Conservation (phyloP, 1,140 invertebrate genomes). For the Ooceraea biroi region DNA sequence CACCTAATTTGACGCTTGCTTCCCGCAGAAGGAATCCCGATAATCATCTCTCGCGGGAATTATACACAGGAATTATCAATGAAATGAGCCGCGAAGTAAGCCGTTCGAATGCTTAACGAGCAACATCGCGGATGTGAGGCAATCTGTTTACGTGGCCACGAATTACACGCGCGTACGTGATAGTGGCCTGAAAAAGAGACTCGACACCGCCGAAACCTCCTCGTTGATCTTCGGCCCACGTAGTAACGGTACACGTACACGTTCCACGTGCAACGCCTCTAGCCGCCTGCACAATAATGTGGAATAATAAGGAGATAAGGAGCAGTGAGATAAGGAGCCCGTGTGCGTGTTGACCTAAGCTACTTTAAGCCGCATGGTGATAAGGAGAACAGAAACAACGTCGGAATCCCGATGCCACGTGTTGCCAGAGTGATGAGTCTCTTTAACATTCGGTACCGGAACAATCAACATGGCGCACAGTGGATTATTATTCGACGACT, state of each 20-base stretch:
- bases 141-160: slow-evolving; percentile 35
- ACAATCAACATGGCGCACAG: too few species aligned
- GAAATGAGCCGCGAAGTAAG: neutral
- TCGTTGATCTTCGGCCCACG: neutral
- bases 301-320: slow-evolving; percentile 28
- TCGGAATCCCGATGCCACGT: neutral
- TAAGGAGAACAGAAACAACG: slow-evolving; percentile 31
- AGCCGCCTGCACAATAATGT: neutral
- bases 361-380: slow-evolving; percentile 12
- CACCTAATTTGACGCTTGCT: too few species aligned
- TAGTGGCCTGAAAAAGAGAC: slow-evolving; percentile 37
- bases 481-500: too few species aligned
- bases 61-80: neutral
- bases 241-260: slow-evolving; percentile 46
- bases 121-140: neutral
- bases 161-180: slow-evolving; percentile 19
- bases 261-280: slow-evolving; percentile 26
- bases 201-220: slow-evolving; percentile 25
- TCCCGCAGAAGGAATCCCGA: too few species aligned
- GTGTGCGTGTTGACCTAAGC: neutral
- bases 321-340: neutral
- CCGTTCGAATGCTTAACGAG: neutral
- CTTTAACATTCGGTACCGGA: neutral
- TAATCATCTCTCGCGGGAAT: neutral
- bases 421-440: neutral